These are phyloP conservation scores for Euura saliciscinereae DNA, from an alignment of 1,140 invertebrate genomes.

Conservation along the genomic window DNA sequence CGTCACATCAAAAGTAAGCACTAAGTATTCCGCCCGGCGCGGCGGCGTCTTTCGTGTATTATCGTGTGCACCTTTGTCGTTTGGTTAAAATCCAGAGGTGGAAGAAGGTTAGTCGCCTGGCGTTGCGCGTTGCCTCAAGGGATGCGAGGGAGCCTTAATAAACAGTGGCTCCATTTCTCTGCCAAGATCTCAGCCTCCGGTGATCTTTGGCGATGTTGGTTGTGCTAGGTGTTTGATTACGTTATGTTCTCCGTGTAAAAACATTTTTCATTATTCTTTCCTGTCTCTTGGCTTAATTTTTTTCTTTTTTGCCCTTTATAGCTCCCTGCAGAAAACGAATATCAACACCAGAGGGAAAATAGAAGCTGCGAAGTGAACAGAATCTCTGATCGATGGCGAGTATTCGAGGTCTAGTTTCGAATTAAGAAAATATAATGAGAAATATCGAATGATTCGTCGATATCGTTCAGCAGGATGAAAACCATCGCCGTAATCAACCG, in stretches of 20 bases:
- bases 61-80: too few species aligned
- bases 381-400: not conserved
- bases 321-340: not conserved
- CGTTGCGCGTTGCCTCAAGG: not conserved
- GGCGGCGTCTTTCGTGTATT: too few species aligned
- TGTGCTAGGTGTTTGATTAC: slow-evolving; percentile 7
- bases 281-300: not conserved
- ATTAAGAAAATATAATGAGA: not conserved
- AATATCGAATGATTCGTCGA: too few species aligned
- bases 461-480: too few species aligned
- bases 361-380: not conserved
- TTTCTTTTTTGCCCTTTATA: not conserved
- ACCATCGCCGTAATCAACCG: too few species aligned
- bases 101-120: not conserved
- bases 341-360: not conserved
- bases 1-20: too few species aligned
- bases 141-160: slow-evolving; percentile 1
- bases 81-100: too few species aligned
- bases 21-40: too few species aligned
- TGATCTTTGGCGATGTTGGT: slow-evolving; percentile 4
- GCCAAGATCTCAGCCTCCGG: not conserved
- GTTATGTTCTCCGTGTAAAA: slow-evolving; percentile 1
- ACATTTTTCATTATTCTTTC: not conserved
- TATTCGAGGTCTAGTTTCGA: not conserved
- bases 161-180: slow-evolving; percentile 6